Conservation (phyloP, 2,113 vertebrate species). For the Leptobrachium ailaonicum region DNA sequence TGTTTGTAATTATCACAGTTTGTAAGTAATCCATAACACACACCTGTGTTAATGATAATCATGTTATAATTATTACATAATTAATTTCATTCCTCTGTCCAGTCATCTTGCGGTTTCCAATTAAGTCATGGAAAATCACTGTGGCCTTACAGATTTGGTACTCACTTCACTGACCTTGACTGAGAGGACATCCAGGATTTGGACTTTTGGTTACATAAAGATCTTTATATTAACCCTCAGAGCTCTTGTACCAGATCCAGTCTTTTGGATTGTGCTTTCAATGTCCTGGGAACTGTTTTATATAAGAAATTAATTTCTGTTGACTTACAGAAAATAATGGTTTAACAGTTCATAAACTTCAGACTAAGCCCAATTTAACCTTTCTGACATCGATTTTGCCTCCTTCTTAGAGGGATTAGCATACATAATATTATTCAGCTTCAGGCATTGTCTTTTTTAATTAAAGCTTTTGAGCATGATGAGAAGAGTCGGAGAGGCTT, state of each 20-base stretch:
- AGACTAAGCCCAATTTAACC: slow-evolving; percentile 33
- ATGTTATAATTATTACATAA: too few relatives aligned
- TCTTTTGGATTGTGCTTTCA: neutral
- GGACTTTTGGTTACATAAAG: neutral
- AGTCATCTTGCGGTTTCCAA: too few relatives aligned
- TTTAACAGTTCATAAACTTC: slow-evolving; percentile 39
- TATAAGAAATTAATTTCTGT: slow-evolving; percentile 16
- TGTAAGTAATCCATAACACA: too few relatives aligned
- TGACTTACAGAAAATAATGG: slow-evolving; percentile 18
- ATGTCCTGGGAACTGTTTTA: neutral
- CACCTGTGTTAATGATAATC: too few relatives aligned
- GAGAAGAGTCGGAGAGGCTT: slow-evolving; percentile 30
- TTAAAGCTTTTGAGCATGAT: slow-evolving; percentile 28
- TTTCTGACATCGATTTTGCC: slow-evolving; percentile 33
- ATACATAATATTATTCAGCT: slow-evolving; percentile 41
- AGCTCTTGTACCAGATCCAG: too few relatives aligned
- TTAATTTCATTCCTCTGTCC: too few relatives aligned
- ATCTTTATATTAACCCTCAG: neutral
- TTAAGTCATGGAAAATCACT: too few relatives aligned
- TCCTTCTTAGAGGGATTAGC: slow-evolving; percentile 37
- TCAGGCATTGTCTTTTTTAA: slow-evolving; percentile 45
- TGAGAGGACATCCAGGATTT: too few relatives aligned
- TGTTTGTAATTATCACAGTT: too few relatives aligned
- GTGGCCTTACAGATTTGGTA: too few relatives aligned
- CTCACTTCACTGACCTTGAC: too few relatives aligned